Evolutionary conservation across 2,888 invertebrate genomes (phyloP).

Genomic region (Ischnura elegans): DNA sequence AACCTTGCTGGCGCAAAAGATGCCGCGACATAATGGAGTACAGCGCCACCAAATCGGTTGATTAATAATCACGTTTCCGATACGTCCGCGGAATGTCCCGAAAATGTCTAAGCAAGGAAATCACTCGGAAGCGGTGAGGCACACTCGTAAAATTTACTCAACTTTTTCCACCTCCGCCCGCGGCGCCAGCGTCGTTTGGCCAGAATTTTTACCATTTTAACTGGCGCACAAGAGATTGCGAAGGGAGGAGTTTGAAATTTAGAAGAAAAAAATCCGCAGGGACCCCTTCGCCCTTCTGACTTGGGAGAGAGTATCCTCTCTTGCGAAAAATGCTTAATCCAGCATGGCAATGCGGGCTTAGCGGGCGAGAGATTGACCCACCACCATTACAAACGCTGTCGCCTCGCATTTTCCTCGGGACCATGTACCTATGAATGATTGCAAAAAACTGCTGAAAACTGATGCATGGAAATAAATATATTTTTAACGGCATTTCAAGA

Average conservation of each 20-base stretch:
- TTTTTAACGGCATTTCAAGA: no score
- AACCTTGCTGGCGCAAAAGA: neutral
- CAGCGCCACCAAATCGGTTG: neutral
- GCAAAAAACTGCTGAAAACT: no score
- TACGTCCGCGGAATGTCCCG: neutral
- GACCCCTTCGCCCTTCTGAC: neutral
- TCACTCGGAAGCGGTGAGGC: constrained; percentile 12
- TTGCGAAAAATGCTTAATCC: constrained; percentile 17
- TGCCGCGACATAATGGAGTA: neutral
- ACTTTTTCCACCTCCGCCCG: neutral
- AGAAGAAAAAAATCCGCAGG: no score
- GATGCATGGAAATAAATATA: no score
- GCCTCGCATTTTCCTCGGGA: neutral
- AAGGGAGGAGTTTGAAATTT: neutral
- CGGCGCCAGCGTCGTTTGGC: constrained; percentile 20
- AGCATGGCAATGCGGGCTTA: constrained; percentile 6
- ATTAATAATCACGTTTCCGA: constrained; percentile 30
- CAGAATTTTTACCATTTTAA: constrained; percentile 46
- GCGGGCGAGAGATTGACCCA: constrained; percentile 9
- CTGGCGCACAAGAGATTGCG: neutral
- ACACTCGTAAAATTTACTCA: neutral
- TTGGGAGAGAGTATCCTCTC: neutral
- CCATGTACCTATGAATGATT: neutral
- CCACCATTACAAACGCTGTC: neutral
- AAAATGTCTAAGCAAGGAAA: constrained; percentile 2